Base-by-base conservation (phyloP, 2,113 vertebrate species). In the Oenanthe melanoleuca region DNA sequence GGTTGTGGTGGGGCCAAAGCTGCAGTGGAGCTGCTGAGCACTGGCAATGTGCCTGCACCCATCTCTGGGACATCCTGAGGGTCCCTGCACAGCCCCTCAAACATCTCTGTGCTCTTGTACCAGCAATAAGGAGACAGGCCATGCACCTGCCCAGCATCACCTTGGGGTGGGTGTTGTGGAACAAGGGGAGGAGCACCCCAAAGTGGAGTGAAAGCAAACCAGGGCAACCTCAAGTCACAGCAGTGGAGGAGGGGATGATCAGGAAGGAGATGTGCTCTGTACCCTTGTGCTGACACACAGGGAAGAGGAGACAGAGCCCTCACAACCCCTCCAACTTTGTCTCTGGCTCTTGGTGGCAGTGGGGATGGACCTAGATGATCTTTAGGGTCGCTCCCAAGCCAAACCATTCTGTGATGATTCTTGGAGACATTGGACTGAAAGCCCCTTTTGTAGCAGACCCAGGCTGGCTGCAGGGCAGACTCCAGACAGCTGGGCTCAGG, bases 401-500 rank as follows among this genome's bases (percentile, higher is more conserved):
- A 89, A 89, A 56, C 42, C 56, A 37, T 37, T 37, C 34, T 44
- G 56, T 56, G 49, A 8, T 6, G 34, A 29, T 26, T 70, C 42
- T 9, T 73, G 60, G 85, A 78, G 29, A 34, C 28, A 60, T 67
- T 37, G 64, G 56, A 88, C 72, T 97, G 92, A 97, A 97, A 97
- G 42, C 34, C 45, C 75, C 92, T 87, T 97, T 95, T 97, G 93
- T 97, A 78, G 11, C 31, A 26, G 37, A 33, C 17, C 67, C 55
- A 44, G 45, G 91, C 88, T 85, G 92, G 52, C 81, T 80, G 70
- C 61, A 37, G 64, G 52, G 12, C 66, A 24, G 66, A 63, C 84
- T 52, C 67, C 34, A 64, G 83, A 96, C 97, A 97, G 95, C 93
- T 57, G 85, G 44, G 60, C 49, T 88, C 44, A 72, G 63, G 64